These are phyloP conservation scores for Tolmerus cingulatus DNA, from an alignment of 2,888 invertebrate genomes.

Conservation along the genomic window DNA sequence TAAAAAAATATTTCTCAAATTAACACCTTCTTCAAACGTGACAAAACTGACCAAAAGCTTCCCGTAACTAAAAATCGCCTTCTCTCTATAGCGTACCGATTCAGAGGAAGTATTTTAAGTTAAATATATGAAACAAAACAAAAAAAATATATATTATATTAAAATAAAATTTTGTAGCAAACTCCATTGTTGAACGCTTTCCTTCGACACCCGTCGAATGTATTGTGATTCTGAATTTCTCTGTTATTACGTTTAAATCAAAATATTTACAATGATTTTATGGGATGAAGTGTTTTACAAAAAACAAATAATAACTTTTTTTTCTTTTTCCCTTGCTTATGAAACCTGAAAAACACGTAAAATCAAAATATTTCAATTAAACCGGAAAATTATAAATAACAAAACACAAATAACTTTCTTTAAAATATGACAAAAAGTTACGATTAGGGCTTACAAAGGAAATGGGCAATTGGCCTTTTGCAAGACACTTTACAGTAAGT, in stretches of 20 bases:
- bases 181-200: not conserved
- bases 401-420: not conserved
- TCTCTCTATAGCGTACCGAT: not conserved
- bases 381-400: not conserved
- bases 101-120: not conserved
- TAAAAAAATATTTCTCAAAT: not conserved
- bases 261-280: not conserved
- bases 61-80: not conserved
- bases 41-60: not conserved
- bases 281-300: not conserved
- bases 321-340: not conserved
- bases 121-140: not conserved
- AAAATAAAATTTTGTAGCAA: not conserved
- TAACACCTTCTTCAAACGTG: not conserved
- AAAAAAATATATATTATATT: not conserved
- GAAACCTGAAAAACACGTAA: slow-evolving; percentile 5
- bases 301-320: slow-evolving; percentile 15
- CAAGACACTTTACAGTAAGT: slow-evolving; percentile 39
- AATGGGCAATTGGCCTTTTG: slow-evolving; percentile 39
- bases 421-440: slow-evolving; percentile 28
- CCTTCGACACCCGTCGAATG: not conserved
- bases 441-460: slow-evolving; percentile 27
- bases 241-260: not conserved
- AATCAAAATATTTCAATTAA: not conserved
- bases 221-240: not conserved